Conservation (phyloP, 2,888 invertebrate genomes). For the Sympetrum striolatum region DNA sequence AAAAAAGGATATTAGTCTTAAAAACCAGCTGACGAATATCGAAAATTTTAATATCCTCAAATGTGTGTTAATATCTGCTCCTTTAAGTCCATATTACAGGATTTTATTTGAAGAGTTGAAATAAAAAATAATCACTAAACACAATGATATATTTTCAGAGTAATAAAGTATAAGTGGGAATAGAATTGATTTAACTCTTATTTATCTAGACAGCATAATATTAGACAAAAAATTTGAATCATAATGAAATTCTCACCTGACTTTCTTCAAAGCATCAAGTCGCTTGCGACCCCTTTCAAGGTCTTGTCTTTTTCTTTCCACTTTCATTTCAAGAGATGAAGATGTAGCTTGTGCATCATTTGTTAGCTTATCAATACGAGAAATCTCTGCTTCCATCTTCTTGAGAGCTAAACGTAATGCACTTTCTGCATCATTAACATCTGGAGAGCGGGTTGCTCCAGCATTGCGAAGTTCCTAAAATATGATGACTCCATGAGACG, state of each 20-base stretch:
- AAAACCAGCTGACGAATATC: no score
- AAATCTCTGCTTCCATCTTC: constrained; percentile 71
- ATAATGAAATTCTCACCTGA: constrained; percentile 67
- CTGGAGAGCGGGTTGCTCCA: constrained; percentile 83
- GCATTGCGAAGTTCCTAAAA: constrained; percentile 74
- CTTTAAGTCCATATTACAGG: no score
- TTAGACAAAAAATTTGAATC: no score
- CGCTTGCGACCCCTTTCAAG: constrained; percentile 92
- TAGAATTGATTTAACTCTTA: no score
- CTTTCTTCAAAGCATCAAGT: constrained; percentile 91
- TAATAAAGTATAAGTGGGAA: no score
- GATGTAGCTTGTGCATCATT: constrained; percentile 89
- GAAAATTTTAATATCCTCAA: no score
- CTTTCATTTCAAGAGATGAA: constrained; percentile 86
- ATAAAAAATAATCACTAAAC: no score
- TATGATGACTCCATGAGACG: neutral
- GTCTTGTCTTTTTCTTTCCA: constrained; percentile 89
- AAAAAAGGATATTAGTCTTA: no score
- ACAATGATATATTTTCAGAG: no score
- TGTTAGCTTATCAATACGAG: constrained; percentile 77
- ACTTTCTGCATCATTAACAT: constrained; percentile 79
- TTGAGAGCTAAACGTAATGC: constrained; percentile 78
- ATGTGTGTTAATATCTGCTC: no score
- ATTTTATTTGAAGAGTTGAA: no score
- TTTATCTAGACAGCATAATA: no score